These are phyloP conservation scores for Crotalus tigris DNA, from an alignment of 2,113 vertebrate species.

Conservation along the genomic window DNA sequence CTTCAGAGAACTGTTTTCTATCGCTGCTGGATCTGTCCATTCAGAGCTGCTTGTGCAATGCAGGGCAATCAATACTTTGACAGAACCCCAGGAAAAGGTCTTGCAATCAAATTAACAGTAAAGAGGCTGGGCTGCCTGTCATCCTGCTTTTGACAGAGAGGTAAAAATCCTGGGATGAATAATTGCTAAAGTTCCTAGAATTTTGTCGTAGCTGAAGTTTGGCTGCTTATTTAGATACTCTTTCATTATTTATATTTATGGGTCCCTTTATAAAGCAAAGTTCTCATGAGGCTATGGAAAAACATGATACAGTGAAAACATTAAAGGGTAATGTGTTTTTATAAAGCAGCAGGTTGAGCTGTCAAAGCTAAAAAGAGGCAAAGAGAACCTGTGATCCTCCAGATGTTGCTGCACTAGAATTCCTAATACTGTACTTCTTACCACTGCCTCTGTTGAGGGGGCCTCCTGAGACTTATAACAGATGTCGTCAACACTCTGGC, in stretches of 20 bases:
- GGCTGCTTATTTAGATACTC: background rate
- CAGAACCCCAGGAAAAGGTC: background rate
- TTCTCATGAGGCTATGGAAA: background rate
- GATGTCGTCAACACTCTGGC: background rate
- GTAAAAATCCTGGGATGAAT: background rate
- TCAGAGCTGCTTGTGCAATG: background rate
- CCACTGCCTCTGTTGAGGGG: background rate
- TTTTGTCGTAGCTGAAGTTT: background rate
- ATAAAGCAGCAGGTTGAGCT: background rate
- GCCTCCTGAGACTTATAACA: background rate
- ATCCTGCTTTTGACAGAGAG: background rate
- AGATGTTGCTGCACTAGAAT: background rate
- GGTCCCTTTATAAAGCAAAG: background rate
- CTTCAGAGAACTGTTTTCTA: conserved; percentile 2
- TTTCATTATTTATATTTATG: background rate
- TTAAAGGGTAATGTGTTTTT: background rate
- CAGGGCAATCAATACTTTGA: conserved; percentile 3
- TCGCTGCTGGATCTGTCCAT: background rate
- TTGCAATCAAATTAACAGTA: background rate
- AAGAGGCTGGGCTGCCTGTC: background rate
- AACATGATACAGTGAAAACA: background rate
- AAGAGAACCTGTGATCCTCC: background rate
- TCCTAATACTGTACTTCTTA: background rate
- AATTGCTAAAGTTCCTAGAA: background rate
- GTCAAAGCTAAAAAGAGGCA: background rate